Conservation (phyloP, 2,797 vertebrate species). For the Artibeus jamaicensis region DNA sequence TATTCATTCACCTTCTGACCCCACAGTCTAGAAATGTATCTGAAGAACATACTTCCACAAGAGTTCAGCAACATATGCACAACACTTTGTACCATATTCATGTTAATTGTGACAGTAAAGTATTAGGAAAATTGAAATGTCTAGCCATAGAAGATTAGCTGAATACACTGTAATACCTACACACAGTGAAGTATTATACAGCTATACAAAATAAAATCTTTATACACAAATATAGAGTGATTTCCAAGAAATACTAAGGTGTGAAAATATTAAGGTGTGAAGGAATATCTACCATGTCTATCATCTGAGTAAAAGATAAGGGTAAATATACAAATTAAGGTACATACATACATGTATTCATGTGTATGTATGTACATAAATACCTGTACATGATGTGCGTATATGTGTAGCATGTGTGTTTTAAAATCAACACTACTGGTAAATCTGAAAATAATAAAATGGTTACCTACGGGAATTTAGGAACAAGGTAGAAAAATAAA, state of each 20-base stretch:
- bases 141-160: not conserved
- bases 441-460: not conserved
- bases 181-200: not conserved
- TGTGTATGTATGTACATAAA: not conserved
- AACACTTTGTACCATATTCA: not conserved
- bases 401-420: not conserved
- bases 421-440: not conserved
- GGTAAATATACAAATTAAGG: not conserved
- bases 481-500: not conserved
- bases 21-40: not conserved
- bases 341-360: not conserved
- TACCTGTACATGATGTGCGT: not conserved
- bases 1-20: not conserved
- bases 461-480: not conserved
- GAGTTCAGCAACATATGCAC: not conserved
- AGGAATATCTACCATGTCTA: not conserved
- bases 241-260: not conserved
- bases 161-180: not conserved
- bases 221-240: not conserved
- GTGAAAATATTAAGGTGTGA: not conserved
- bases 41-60: not conserved
- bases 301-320: not conserved
- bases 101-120: not conserved
- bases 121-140: not conserved
- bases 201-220: not conserved